Conservation (phyloP, 2,888 invertebrate species). For the Scelioninae gen. 2 region DNA sequence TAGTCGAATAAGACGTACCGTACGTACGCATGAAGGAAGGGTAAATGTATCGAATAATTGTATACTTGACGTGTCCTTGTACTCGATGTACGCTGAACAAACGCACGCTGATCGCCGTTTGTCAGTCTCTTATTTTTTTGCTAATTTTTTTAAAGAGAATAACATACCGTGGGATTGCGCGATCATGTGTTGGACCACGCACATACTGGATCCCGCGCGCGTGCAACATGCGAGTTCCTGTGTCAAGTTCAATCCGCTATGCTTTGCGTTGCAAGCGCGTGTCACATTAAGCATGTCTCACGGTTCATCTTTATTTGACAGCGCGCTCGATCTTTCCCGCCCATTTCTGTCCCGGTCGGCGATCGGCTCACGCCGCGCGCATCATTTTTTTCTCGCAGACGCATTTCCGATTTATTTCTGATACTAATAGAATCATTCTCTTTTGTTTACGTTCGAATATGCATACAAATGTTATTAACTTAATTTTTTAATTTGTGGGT, state of each 20-base stretch:
- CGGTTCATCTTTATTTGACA: slow-evolving; percentile 34
- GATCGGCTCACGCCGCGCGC: slow-evolving; percentile 1
- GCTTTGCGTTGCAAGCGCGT: slow-evolving; percentile 2
- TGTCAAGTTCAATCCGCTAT: neutral
- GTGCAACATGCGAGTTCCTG: neutral
- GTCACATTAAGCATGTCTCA: slow-evolving; percentile 3
- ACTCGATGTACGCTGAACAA: neutral
- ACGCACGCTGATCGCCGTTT: neutral
- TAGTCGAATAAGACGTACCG: slow-evolving; percentile 18
- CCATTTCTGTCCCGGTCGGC: slow-evolving; percentile 16
- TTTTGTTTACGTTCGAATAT: too few species aligned
- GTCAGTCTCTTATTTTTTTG: neutral
- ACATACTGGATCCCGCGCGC: slow-evolving; percentile 3
- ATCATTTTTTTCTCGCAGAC: slow-evolving; percentile 1
- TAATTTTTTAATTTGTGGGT: too few species aligned
- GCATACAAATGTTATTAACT: too few species aligned
- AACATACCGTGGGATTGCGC: too few species aligned
- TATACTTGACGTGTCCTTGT: slow-evolving; percentile 25
- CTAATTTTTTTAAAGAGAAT: neutral
- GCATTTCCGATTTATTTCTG: too few species aligned
- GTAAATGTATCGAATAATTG: slow-evolving; percentile 11
- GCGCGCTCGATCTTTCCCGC: slow-evolving; percentile 36
- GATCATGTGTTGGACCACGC: neutral
- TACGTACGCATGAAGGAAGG: slow-evolving; percentile 19
- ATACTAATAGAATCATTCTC: too few species aligned